These are phyloP conservation scores for Glaucopsyche alexis DNA, from an alignment of 2,888 invertebrate species.

Conservation along the genomic window DNA sequence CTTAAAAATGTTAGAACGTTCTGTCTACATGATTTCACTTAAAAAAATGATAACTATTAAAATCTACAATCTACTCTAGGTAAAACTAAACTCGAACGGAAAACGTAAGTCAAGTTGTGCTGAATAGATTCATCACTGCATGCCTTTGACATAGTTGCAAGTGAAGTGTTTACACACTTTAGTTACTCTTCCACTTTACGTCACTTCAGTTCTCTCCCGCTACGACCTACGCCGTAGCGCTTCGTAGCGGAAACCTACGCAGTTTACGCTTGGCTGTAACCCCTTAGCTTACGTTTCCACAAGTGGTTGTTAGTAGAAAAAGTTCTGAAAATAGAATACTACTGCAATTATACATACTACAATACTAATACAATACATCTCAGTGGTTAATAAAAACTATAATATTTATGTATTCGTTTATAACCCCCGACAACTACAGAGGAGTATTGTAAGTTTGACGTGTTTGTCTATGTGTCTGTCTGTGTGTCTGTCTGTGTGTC, in stretches of 20 bases:
- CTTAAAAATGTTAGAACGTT: too few species aligned
- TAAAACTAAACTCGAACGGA: not conserved
- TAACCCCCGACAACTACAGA: too few species aligned
- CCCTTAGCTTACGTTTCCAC: not conserved
- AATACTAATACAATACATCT: too few species aligned
- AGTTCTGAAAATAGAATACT: too few species aligned
- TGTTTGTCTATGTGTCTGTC: too few species aligned
- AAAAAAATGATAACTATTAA: not conserved
- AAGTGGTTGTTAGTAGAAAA: too few species aligned
- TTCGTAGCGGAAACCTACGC: constrained; percentile 12
- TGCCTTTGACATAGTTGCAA: not conserved
- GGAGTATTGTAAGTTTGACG: too few species aligned
- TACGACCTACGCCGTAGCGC: constrained; percentile 11
- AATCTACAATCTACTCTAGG: not conserved
- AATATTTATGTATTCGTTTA: too few species aligned
- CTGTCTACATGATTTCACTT: not conserved
- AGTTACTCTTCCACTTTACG: not conserved
- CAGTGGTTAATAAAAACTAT: too few species aligned
- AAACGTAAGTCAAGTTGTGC: not conserved
- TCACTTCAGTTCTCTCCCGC: not conserved
- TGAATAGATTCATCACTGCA: not conserved
- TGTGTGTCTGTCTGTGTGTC: too few species aligned
- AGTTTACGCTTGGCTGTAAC: not conserved
- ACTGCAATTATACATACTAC: too few species aligned
- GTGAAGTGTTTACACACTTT: constrained; percentile 5